These are phyloP conservation scores for Sthenelais limicola DNA, from an alignment of 2,888 invertebrate species.

Conservation along the genomic window DNA sequence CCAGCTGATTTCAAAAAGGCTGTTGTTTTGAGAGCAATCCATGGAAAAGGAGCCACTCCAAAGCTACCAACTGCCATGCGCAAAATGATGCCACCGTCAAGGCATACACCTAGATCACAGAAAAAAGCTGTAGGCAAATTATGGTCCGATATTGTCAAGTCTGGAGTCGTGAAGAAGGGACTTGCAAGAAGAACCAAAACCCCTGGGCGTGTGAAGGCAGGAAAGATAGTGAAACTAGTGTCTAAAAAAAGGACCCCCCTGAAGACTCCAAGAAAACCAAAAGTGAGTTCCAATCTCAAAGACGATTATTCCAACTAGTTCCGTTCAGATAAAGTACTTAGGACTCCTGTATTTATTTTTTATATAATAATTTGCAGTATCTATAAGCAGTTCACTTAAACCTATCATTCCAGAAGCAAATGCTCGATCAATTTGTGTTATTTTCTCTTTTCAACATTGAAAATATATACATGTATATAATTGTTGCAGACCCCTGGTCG, in stretches of 20 bases:
- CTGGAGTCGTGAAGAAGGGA: slow-evolving; percentile 32
- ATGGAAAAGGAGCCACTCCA: slow-evolving; percentile 64
- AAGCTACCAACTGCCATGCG: slow-evolving; percentile 52
- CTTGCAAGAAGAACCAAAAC: slow-evolving; percentile 2
- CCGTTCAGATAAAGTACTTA: too few relatives aligned
- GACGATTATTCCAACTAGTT: too few relatives aligned
- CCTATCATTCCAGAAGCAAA: not conserved
- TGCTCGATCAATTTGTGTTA: not conserved
- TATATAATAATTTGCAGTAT: too few relatives aligned
- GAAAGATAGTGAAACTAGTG: slow-evolving; percentile 9
- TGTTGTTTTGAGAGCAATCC: slow-evolving; percentile 63
- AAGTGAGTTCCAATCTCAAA: too few relatives aligned
- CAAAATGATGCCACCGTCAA: slow-evolving; percentile 12
- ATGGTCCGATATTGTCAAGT: slow-evolving; percentile 48
- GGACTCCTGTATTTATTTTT: too few relatives aligned
- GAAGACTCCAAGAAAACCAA: slow-evolving; percentile 23
- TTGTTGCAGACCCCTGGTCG: slow-evolving; percentile 61
- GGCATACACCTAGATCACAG: not conserved
- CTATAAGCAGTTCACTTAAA: too few relatives aligned
- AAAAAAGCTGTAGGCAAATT: slow-evolving; percentile 18
- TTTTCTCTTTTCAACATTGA: not conserved
- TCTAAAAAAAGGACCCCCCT: not conserved
- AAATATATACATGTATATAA: too few relatives aligned
- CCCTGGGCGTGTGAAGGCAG: slow-evolving; percentile 30
- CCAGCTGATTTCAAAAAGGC: slow-evolving; percentile 59